These are phyloP conservation scores for Drosophila infuscata DNA, from an alignment of 2,888 invertebrate species.

Conservation along the genomic window DNA sequence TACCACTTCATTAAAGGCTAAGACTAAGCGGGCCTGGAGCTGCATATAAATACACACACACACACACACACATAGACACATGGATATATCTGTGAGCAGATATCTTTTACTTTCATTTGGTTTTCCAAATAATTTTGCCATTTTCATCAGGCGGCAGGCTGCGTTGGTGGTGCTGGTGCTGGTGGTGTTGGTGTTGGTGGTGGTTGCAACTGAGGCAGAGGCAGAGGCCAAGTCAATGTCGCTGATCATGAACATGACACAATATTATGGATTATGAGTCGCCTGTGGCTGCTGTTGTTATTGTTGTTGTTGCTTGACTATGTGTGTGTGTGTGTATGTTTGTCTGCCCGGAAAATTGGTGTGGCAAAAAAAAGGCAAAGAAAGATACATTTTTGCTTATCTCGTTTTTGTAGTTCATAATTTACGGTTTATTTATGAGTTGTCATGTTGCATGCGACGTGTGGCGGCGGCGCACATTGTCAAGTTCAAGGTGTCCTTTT, in stretches of 20 bases:
- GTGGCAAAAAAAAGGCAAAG: slow-evolving; percentile 52
- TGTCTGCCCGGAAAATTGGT: slow-evolving; percentile 59
- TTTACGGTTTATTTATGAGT: slow-evolving; percentile 83
- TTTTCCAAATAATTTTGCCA: slow-evolving; percentile 76
- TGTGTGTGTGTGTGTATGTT: slow-evolving; percentile 23
- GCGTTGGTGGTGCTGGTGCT: neutral
- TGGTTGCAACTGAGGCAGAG: slow-evolving; percentile 21
- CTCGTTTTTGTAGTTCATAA: slow-evolving; percentile 73
- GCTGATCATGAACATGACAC: slow-evolving; percentile 79
- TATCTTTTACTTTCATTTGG: slow-evolving; percentile 75
- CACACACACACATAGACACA: neutral
- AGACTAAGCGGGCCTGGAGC: slow-evolving; percentile 27
- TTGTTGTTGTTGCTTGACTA: slow-evolving; percentile 27
- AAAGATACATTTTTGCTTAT: slow-evolving; percentile 61
- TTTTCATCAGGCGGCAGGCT: slow-evolving; percentile 29
- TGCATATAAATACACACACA: slow-evolving; percentile 17
- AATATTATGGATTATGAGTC: slow-evolving; percentile 76
- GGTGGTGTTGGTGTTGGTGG: neutral
- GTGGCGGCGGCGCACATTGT: slow-evolving; percentile 46
- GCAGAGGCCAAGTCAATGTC: slow-evolving; percentile 50
- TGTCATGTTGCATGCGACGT: slow-evolving; percentile 74
- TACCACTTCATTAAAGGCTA: slow-evolving; percentile 76
- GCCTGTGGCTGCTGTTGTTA: slow-evolving; percentile 38
- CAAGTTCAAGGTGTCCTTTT: slow-evolving; percentile 73
- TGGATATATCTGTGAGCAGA: slow-evolving; percentile 29